Evolutionary conservation across 2,797 vertebrate species (phyloP).

Genomic region (Scolopax bukidnonensis): DNA sequence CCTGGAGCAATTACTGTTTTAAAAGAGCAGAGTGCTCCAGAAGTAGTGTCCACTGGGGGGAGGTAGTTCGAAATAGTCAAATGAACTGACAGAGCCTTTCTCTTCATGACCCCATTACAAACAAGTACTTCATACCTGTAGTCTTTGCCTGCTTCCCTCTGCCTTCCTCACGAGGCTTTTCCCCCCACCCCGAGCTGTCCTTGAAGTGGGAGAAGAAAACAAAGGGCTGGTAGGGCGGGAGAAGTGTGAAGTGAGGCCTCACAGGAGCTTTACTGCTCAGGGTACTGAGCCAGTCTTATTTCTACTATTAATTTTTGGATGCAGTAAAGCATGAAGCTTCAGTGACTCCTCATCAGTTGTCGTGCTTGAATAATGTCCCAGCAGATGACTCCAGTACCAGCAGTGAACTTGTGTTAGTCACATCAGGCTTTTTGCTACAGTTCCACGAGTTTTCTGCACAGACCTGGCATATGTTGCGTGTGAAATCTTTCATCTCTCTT

Average conservation of each 20-base stretch:
- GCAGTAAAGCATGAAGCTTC: not conserved
- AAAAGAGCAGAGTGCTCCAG: not conserved
- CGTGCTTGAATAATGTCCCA: not conserved
- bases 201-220: not conserved
- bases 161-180: not conserved
- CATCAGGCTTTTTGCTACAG: not conserved
- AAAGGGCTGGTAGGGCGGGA: not conserved
- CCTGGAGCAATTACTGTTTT: not conserved
- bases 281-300: not conserved
- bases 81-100: not conserved
- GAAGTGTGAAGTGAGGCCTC: not conserved
- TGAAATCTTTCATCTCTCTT: not conserved
- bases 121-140: not conserved
- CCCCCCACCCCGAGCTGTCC: fast-evolving
- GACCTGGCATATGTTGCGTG: not conserved
- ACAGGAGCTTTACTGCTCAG: not conserved
- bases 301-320: not conserved
- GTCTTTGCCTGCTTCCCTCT: not conserved
- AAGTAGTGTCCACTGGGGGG: not conserved
- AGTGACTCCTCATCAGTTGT: not conserved
- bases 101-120: not conserved
- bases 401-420: not conserved
- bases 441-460: not conserved
- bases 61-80: not conserved
- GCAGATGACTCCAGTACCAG: not conserved